A percentile compares a stretch with the other conserved stretches of the same genome.
These are phyloP conservation scores for Thyatira batis DNA, from an alignment of 2,888 invertebrate species.

Conservation along the genomic window DNA sequence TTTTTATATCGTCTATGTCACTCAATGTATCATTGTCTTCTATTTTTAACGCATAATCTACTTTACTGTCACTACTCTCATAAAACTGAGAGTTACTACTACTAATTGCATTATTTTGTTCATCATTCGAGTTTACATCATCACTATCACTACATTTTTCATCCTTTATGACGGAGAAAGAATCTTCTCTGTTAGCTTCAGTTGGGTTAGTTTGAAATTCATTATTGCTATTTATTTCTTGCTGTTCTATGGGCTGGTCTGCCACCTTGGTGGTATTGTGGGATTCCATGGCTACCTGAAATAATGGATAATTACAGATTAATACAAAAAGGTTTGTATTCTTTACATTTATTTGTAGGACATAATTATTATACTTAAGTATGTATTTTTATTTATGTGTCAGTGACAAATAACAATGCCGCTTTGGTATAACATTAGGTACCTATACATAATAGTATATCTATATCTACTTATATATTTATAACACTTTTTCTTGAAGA, in stretches of 20 bases:
- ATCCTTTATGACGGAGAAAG: constrained; percentile 52
- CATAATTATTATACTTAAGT: too few relatives aligned
- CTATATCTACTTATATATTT: too few relatives aligned
- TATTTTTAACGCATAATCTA: constrained; percentile 74
- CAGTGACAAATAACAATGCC: too few relatives aligned
- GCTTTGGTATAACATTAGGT: too few relatives aligned
- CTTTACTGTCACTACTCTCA: constrained; percentile 78
- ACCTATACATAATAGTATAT: too few relatives aligned
- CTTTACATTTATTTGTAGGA: too few relatives aligned
- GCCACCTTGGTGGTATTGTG: constrained; percentile 20
- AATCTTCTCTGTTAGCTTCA: constrained; percentile 42
- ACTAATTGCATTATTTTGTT: constrained; percentile 66
- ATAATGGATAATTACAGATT: constrained; percentile 14
- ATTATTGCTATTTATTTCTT: constrained; percentile 25
- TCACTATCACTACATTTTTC: constrained; percentile 72
- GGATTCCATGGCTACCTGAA: constrained; percentile 59
- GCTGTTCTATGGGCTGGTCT: constrained; percentile 23
- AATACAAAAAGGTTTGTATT: not conserved
- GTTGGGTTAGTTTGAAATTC: constrained; percentile 27
- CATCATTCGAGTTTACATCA: constrained; percentile 66
- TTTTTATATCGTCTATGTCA: constrained; percentile 79
- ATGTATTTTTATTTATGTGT: too few relatives aligned
- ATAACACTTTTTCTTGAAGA: too few relatives aligned
- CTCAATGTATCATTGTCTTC: constrained; percentile 78
- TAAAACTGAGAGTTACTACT: constrained; percentile 76